Percentiles rank a stretch among this genome's conserved stretches.
These are phyloP conservation scores for Caenorhabditis briggsae DNA, from an alignment of 1,140 invertebrate species.

Conservation along the genomic window DNA sequence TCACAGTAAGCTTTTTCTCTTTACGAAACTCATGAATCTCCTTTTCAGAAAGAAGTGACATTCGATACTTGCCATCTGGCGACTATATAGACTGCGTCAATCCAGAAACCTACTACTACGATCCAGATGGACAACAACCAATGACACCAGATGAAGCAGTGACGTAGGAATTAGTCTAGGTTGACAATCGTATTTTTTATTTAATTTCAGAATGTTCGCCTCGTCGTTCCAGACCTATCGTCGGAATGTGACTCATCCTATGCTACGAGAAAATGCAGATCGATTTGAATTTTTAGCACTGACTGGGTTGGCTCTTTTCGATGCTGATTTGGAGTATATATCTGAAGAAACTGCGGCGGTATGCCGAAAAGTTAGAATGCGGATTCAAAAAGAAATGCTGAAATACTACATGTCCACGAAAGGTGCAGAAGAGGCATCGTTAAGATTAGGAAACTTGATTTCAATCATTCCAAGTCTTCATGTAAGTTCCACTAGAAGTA, in stretches of 20 bases:
- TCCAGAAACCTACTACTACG: conserved; percentile 20
- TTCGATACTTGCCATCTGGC: conserved; percentile 18
- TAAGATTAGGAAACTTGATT: conserved; percentile 2
- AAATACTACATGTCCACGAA: conserved; percentile 2
- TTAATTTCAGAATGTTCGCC: background rate
- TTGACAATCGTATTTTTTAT: background rate
- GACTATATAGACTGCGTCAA: conserved; percentile 20
- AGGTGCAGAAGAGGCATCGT: background rate
- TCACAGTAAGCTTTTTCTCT: background rate
- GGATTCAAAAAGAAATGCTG: conserved; percentile 11
- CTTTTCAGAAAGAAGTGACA: conserved; percentile 44
- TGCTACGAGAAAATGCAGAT: conserved; percentile 23
- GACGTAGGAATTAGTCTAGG: background rate
- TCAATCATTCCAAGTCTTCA: conserved; percentile 29
- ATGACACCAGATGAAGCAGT: conserved; percentile 25
- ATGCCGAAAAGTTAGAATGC: background rate
- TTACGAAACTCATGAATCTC: background rate
- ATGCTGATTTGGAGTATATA: conserved; percentile 11
- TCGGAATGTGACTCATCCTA: conserved; percentile 11
- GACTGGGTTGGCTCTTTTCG: conserved; percentile 4
- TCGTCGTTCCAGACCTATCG: conserved; percentile 13
- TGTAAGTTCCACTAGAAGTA: background rate
- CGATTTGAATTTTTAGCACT: conserved; percentile 14
- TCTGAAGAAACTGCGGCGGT: conserved; percentile 1
- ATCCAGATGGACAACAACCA: conserved; percentile 8